A percentile compares a stretch with the other conserved stretches of the same genome.
phyloP scores from a whole-genome alignment of 2,888 invertebrate species.

The Cryptops parisi region DNA sequence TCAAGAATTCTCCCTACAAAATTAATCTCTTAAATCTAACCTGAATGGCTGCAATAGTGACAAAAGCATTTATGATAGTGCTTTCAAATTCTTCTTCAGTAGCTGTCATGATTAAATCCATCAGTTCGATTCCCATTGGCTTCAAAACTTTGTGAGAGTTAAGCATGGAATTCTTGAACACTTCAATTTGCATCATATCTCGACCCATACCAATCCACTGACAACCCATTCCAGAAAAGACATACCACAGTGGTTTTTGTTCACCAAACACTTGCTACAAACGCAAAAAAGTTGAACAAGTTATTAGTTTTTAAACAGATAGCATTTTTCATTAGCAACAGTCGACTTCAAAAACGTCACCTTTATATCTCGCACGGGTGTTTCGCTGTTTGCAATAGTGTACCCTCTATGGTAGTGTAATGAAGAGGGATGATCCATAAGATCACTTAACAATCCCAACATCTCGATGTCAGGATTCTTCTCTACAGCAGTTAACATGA shows the following conservation, averaged over 20 bases:
- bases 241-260: conserved; percentile 33
- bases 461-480: conserved; percentile 6
- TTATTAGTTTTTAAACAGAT: no score
- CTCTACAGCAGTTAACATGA: conserved; percentile 35
- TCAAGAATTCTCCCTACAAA: not conserved
- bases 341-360: not conserved
- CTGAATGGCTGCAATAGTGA: conserved; percentile 38
- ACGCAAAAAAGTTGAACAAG: not conserved
- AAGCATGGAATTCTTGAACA: conserved; percentile 33
- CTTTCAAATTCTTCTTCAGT: conserved; percentile 31
- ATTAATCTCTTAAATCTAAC: conserved; percentile 21
- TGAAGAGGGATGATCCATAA: conserved; percentile 25
- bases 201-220: conserved; percentile 41
- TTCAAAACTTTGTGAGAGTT: conserved; percentile 28
- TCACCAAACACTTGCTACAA: not conserved
- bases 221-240: conserved; percentile 40
- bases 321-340: not conserved
- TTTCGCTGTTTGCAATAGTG: conserved; percentile 30
- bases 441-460: conserved; percentile 25
- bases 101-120: conserved; percentile 30
- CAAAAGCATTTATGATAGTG: conserved; percentile 31
- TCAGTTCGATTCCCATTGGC: conserved; percentile 32
- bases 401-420: conserved; percentile 35
- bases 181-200: conserved; percentile 33
- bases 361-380: not conserved